These are phyloP conservation scores for Anarsia innoxiella DNA, from an alignment of 2,888 invertebrate genomes.

Conservation along the genomic window DNA sequence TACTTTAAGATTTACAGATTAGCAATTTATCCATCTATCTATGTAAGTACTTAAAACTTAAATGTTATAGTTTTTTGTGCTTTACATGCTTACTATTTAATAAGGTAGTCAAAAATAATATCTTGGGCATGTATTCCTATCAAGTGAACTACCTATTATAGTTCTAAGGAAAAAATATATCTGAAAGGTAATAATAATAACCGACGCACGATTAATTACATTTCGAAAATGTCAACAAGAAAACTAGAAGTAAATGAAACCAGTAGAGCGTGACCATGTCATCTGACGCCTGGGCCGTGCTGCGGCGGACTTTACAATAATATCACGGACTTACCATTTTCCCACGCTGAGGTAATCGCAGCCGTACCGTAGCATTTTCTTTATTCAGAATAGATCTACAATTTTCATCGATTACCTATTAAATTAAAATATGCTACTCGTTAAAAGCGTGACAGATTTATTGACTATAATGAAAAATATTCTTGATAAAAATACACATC, in stretches of 20 bases:
- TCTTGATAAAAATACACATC: slow-evolving; percentile 7
- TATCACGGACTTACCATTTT: slow-evolving; percentile 43
- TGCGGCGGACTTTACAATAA: slow-evolving; percentile 43
- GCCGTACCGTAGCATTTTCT: slow-evolving; percentile 9
- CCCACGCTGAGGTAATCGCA: slow-evolving; percentile 38
- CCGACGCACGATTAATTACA: no score
- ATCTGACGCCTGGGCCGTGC: slow-evolving; percentile 42
- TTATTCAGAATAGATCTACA: slow-evolving; percentile 7
- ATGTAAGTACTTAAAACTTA: no score
- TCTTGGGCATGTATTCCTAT: no score
- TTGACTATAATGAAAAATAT: not conserved
- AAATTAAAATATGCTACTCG: slow-evolving; percentile 3
- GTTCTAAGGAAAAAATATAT: no score
- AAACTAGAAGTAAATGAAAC: slow-evolving; percentile 13
- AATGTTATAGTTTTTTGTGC: no score
- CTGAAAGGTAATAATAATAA: no score
- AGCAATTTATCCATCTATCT: no score
- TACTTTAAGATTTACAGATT: no score
- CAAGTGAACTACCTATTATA: no score
- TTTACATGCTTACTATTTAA: no score
- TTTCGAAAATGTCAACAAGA: slow-evolving; percentile 5
- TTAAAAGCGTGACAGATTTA: slow-evolving; percentile 7
- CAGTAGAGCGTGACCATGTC: slow-evolving; percentile 48
- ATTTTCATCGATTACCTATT: slow-evolving; percentile 7
- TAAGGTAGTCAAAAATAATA: no score